Evolutionary conservation across 2,888 invertebrate species (phyloP).

Genomic region (Chymomyza fuscimana): DNA sequence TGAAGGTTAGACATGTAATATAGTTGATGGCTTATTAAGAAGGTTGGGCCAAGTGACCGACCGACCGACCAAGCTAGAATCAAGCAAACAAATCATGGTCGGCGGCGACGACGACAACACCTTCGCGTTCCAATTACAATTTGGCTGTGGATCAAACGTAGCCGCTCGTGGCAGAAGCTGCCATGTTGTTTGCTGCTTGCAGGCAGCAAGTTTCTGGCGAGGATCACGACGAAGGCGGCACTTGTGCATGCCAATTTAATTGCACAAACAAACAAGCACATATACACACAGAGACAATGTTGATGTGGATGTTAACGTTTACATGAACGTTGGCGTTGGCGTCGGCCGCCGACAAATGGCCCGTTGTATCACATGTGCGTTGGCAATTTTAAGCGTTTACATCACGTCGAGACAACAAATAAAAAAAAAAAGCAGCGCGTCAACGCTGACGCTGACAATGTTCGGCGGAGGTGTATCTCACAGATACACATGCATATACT

Average conservation of each 20-base stretch:
- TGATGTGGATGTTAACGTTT: not conserved
- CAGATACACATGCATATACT: constrained; percentile 29
- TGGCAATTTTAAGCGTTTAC: constrained; percentile 53
- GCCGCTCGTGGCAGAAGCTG: constrained; percentile 52
- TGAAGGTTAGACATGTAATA: constrained; percentile 12
- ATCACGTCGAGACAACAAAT: constrained; percentile 68
- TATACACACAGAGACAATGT: constrained; percentile 31
- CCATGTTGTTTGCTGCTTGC: not conserved
- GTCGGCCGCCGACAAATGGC: constrained; percentile 13
- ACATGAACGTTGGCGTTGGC: constrained; percentile 34
- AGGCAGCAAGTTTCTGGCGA: not conserved
- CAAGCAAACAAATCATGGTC: constrained; percentile 15
- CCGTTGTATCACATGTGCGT: constrained; percentile 19
- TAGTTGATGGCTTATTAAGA: constrained; percentile 54
- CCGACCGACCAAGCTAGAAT: constrained; percentile 1
- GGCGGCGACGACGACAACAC: constrained; percentile 57
- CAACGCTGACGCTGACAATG: not conserved
- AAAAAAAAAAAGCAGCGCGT: constrained; percentile 32
- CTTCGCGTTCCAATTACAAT: constrained; percentile 76
- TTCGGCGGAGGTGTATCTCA: constrained; percentile 54
- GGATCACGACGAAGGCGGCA: constrained; percentile 43
- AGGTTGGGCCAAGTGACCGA: constrained; percentile 46
- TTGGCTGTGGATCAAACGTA: constrained; percentile 70
- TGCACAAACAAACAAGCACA: constrained; percentile 44
- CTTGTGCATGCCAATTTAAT: constrained; percentile 74